These are phyloP conservation scores for Metaphire vulgaris DNA, from an alignment of 1,140 invertebrate genomes.

Conservation along the genomic window DNA sequence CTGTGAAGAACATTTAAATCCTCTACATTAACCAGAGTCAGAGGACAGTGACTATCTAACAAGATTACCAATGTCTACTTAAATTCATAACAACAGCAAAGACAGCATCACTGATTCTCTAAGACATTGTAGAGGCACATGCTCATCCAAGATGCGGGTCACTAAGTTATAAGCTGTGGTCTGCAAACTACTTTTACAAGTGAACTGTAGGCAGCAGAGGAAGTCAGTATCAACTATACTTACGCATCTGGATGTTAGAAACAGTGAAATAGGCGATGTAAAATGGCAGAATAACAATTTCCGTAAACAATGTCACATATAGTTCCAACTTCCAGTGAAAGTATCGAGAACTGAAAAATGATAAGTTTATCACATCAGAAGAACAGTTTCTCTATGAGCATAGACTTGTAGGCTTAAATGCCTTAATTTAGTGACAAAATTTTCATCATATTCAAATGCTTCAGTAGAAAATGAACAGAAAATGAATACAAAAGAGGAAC, in stretches of 20 bases:
- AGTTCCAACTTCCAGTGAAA: conserved; percentile 92
- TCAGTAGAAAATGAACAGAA: background rate
- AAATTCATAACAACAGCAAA: too few species aligned
- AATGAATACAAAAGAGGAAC: background rate
- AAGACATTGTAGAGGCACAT: too few species aligned
- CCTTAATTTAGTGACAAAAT: background rate
- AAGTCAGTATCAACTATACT: conserved; percentile 51
- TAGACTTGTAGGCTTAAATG: background rate
- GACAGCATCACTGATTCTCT: too few species aligned
- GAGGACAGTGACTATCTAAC: too few species aligned
- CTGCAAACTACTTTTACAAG: too few species aligned
- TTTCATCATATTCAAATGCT: background rate
- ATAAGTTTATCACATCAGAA: conserved; percentile 29
- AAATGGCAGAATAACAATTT: conserved; percentile 92
- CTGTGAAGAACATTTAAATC: background rate
- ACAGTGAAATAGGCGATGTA: conserved; percentile 94
- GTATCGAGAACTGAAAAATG: conserved; percentile 74
- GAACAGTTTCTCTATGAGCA: background rate
- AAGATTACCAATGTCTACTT: too few species aligned
- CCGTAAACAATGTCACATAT: conserved; percentile 84
- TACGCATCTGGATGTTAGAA: conserved; percentile 82
- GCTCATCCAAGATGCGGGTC: too few species aligned
- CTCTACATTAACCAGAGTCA: background rate
- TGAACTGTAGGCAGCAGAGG: too few species aligned
- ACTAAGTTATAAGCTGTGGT: too few species aligned